phyloP scores from a whole-genome alignment of 2,797 vertebrate species.

The Acridotheres tristis region DNA sequence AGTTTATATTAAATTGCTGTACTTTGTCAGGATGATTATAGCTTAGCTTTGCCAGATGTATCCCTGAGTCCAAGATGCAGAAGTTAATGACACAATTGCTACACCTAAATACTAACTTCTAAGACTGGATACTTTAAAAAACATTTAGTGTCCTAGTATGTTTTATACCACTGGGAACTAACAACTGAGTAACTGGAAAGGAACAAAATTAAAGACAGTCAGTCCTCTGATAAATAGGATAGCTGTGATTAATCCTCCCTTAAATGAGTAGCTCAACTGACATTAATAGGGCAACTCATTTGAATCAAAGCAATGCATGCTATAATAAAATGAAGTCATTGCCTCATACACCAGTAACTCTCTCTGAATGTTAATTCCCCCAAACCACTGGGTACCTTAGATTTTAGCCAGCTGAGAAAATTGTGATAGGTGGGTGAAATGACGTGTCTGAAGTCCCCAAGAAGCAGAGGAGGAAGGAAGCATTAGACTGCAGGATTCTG shows the following conservation, averaged over 20 bases:
- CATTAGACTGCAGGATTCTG: neutral
- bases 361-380: neutral
- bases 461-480: neutral
- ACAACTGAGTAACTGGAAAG: conserved; percentile 1
- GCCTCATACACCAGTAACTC: neutral
- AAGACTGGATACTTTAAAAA: neutral
- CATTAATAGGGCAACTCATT: conserved; percentile 13
- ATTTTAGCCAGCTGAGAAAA: neutral
- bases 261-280: conserved; percentile 6
- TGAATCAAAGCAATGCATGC: neutral
- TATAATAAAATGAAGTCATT: neutral
- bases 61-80: neutral
- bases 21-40: neutral
- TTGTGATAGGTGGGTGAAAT: neutral
- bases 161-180: neutral
- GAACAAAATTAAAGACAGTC: conserved; percentile 34
- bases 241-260: conserved; percentile 30
- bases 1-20: neutral
- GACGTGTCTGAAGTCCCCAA: neutral
- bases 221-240: conserved; percentile 10
- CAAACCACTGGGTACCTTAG: neutral
- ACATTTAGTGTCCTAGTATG: neutral
- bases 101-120: neutral
- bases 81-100: neutral
- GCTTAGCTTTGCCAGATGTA: neutral